These are phyloP conservation scores for Poecilobothrus nobilitatus DNA, from an alignment of 2,888 invertebrate genomes.

Conservation along the genomic window DNA sequence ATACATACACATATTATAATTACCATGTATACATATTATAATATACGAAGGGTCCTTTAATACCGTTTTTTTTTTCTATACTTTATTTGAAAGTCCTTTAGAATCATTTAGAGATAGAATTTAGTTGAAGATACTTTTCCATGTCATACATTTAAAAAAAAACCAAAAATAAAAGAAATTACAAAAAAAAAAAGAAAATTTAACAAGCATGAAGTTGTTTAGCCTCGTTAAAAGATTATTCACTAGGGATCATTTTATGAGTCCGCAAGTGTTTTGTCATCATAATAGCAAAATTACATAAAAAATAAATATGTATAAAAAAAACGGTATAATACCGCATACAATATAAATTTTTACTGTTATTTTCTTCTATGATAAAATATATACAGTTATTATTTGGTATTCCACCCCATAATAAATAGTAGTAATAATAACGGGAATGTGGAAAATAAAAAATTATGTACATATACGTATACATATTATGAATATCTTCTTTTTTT, in stretches of 20 bases:
- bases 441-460: background rate
- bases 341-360: background rate
- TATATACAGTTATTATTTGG: too few relatives aligned
- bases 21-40: too few relatives aligned
- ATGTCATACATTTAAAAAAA: too few relatives aligned
- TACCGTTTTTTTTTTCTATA: too few relatives aligned
- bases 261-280: constrained; percentile 6
- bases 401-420: background rate
- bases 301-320: background rate
- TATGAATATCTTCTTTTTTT: too few relatives aligned
- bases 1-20: too few relatives aligned
- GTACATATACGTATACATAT: background rate
- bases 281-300: background rate
- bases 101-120: too few relatives aligned
- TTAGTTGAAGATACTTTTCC: too few relatives aligned
- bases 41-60: too few relatives aligned
- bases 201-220: constrained; percentile 1
- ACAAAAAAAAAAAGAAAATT: too few relatives aligned
- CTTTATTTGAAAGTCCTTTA: too few relatives aligned
- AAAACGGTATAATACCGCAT: background rate
- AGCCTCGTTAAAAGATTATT: constrained; percentile 1
- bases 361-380: background rate
- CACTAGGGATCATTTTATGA: constrained; percentile 6
- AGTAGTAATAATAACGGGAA: background rate
- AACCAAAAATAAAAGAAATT: too few relatives aligned